Evolutionary conservation across 2,888 invertebrate genomes (phyloP), one percentile per base, ranked within the genome.

Genomic region (Zaprionus bogoriensis): DNA sequence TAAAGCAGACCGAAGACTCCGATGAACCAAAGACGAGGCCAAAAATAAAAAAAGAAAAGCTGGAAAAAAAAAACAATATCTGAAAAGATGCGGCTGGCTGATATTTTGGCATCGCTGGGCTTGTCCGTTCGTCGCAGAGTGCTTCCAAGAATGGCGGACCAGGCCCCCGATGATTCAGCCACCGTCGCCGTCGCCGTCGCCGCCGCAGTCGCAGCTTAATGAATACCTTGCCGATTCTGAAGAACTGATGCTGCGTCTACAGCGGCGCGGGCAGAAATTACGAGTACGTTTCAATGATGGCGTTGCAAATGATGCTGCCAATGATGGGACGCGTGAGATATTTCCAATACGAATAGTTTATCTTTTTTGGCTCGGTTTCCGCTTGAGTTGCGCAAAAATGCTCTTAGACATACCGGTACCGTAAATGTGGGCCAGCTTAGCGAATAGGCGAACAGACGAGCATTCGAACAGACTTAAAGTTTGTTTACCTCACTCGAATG

Each of bases 141-240:
- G 27, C 58, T 80, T 80, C 80, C 86, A 60, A 80, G 80, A 80
- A 80, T 51, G 74, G 79, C 63, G 55, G 52, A 52, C 57, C 53
- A 44, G 45, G 50, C 58, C 52, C 41, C 12, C 39, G 69, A 73
- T 84, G 87, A 82, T 84, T 83, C 81, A 86, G 81, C 65, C 58
- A 53, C 30, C 61, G 62, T 57, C 67, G 65, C n/a, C n/a, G n/a
- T n/a, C n/a, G n/a, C n/a, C n/a, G n/a, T n/a, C n/a, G 81, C 65
- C 58, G 53, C 30, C 61, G 62, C 59, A 67, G 65, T 68, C 69
- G 67, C 62, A 61, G 74, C 85, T 84, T 82, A 82, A 82, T 82
- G 82, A 82, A 87, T 87, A 76, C 85, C 82, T 87, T 66, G 81
- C 70, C 67, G 82, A 87, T 82, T 87, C 87, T 78, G 50, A 54